Evolutionary conservation across 2,113 vertebrate species (phyloP), one percentile per base, ranked within the genome.

Genomic region (Sylvia atricapilla): DNA sequence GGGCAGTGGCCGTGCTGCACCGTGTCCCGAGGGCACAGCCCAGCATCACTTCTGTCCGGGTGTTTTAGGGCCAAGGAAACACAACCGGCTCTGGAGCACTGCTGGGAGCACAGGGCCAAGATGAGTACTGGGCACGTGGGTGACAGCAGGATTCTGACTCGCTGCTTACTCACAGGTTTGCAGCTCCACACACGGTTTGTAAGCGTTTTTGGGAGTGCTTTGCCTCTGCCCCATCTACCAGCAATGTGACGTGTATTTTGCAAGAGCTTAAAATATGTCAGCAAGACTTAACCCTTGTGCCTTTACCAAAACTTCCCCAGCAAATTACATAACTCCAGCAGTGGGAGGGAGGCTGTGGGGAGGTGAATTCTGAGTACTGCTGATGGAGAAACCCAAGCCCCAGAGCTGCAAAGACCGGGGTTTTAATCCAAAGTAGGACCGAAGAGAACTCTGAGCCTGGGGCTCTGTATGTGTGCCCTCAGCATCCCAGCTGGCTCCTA

Each of bases 71-170:
- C 10, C 43, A 58, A 1, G 0, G 0, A 56, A 13, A 52, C 1
- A 0, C 2, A 4, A 21, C 31, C 35, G 59, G 44, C 50, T 47
- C 37, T 5, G n/a, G 59, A 87, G 13, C 2, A 5, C 64, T 58
- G n/a, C 52, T 35, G 81, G 39, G 39, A 53, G 55, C 41, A 43
- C 11, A 8, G 33, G 8, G 44, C 47, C 22, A 25, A 4, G 5
- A 50, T 11, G 39, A 69, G 30, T 55, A 18, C 0, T 0, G 33
- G 64, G 39, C 44, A 53, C 2, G 1, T 0, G 2, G 2, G n/a
- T 19, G 12, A 39, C 0, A 2, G 9, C 56, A n/a, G 44, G 20
- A 37, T 18, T 49, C 68, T 74, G 55, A 77, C 73, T 37, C 27
- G 72, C 84, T 35, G 72, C 49, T 75, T 64, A 37, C 37, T 87